A percentile compares a stretch with the other conserved stretches of the same genome.
These are phyloP conservation scores for Pagrus major DNA, from an alignment of 2,113 vertebrate genomes.

Conservation along the genomic window DNA sequence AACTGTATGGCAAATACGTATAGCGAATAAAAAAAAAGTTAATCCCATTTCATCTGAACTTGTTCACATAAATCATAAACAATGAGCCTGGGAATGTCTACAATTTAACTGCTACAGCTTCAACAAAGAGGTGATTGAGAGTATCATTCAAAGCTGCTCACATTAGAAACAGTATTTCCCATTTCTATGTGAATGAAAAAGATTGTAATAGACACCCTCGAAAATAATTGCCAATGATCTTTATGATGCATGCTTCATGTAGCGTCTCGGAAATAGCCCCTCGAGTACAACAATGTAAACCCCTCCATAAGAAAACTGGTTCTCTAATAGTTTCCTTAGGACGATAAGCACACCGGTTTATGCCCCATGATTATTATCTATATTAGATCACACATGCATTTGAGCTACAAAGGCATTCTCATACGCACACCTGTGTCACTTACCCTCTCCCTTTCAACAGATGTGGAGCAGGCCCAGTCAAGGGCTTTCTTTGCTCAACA, in stretches of 20 bases:
- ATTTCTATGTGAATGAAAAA: constrained; percentile 43
- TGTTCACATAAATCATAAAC: not conserved
- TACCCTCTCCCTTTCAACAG: constrained; percentile 97
- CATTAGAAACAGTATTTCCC: constrained; percentile 34
- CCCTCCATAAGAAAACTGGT: constrained; percentile 17
- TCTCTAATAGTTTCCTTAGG: constrained; percentile 45
- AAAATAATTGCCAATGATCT: constrained; percentile 50
- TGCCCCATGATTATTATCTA: constrained; percentile 46
- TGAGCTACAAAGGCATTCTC: constrained; percentile 37
- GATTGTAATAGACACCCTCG: constrained; percentile 40
- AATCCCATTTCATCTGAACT: constrained; percentile 20
- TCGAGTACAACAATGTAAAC: constrained; percentile 36
- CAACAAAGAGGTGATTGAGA: constrained; percentile 4
- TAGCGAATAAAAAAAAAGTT: not conserved
- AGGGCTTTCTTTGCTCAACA: constrained; percentile 90
- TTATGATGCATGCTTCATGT: constrained; percentile 55
- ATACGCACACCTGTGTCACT: constrained; percentile 84
- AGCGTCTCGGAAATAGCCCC: constrained; percentile 42
- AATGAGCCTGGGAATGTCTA: constrained; percentile 11
- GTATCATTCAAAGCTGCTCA: constrained; percentile 16
- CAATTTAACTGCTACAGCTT: constrained; percentile 5
- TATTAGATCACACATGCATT: constrained; percentile 67
- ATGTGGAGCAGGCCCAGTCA: constrained; percentile 91
- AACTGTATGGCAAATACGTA: too few species aligned
- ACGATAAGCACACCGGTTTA: constrained; percentile 38